A percentile compares a stretch with the other conserved stretches of the same genome.
These are phyloP conservation scores for Romanogobio albipinnatus DNA, from an alignment of 2,113 vertebrate genomes.

Conservation along the genomic window DNA sequence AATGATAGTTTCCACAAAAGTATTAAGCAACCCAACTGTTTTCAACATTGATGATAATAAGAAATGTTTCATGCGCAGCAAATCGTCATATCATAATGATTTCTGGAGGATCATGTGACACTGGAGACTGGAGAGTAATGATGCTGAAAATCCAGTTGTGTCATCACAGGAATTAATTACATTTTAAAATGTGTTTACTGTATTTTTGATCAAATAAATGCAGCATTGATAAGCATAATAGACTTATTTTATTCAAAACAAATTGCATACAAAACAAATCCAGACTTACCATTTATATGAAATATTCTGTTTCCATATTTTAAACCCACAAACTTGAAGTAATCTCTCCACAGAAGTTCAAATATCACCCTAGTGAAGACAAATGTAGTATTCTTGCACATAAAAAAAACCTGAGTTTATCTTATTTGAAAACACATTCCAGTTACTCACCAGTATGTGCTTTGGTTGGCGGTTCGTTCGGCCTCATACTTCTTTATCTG, in stretches of 20 bases:
- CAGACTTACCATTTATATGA: constrained; percentile 72
- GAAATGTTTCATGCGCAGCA: background rate
- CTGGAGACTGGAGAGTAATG: background rate
- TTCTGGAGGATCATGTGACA: background rate
- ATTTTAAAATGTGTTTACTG: too few species aligned
- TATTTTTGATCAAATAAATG: background rate
- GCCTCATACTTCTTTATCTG: constrained; percentile 80
- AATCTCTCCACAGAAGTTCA: constrained; percentile 86
- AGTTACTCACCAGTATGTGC: constrained; percentile 80
- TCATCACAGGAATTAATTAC: too few species aligned
- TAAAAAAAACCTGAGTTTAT: background rate
- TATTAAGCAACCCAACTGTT: background rate
- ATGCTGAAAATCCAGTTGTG: too few species aligned
- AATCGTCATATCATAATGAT: background rate
- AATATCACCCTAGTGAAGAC: constrained; percentile 80
- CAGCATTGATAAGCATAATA: background rate
- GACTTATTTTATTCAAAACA: background rate
- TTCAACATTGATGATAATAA: background rate
- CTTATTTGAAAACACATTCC: background rate
- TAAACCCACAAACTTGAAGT: constrained; percentile 80
- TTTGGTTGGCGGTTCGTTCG: constrained; percentile 81
- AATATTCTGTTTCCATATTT: constrained; percentile 82
- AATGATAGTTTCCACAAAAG: background rate
- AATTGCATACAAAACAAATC: background rate
- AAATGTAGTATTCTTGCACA: background rate